Evolutionary conservation across 2,888 invertebrate species (phyloP).

Genomic region (Hylaea fasciaria): DNA sequence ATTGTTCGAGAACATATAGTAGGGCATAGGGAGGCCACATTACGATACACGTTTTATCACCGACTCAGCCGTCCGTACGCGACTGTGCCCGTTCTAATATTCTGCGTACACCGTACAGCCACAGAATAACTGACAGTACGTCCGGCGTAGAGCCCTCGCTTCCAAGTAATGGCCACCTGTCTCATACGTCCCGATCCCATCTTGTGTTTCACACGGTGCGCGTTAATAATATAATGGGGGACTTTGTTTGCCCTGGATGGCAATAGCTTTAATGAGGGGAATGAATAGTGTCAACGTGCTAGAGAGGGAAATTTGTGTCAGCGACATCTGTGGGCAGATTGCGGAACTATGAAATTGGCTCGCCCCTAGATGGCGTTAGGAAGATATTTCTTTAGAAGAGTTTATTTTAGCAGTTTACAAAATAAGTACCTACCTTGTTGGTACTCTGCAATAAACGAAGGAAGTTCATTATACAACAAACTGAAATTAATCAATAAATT

Average conservation of each 20-base stretch:
- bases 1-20: constrained; percentile 50
- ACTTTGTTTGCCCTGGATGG: constrained; percentile 14
- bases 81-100: constrained; percentile 33
- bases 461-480: no score
- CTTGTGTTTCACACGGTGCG: constrained; percentile 25
- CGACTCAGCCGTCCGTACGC: constrained; percentile 44
- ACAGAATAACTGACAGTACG: no score
- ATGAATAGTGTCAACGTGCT: constrained; percentile 1
- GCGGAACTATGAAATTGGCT: neutral
- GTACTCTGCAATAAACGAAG: no score
- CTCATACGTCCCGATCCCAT: constrained; percentile 31
- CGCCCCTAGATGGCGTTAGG: constrained; percentile 21
- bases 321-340: constrained; percentile 21
- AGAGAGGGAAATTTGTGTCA: neutral
- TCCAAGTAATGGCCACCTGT: constrained; percentile 33
- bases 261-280: constrained; percentile 4
- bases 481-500: no score
- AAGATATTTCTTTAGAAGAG: neutral
- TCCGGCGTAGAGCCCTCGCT: constrained; percentile 23
- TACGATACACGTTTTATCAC: constrained; percentile 65
- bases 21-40: constrained; percentile 45
- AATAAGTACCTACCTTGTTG: no score
- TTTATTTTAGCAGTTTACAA: neutral
- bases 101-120: constrained; percentile 32
- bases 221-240: constrained; percentile 30